Percentiles rank a stretch among this genome's conserved stretches.
phyloP scores from a whole-genome alignment of 2,797 vertebrate genomes.

The Ctenochaetus hawaiiensis region DNA sequence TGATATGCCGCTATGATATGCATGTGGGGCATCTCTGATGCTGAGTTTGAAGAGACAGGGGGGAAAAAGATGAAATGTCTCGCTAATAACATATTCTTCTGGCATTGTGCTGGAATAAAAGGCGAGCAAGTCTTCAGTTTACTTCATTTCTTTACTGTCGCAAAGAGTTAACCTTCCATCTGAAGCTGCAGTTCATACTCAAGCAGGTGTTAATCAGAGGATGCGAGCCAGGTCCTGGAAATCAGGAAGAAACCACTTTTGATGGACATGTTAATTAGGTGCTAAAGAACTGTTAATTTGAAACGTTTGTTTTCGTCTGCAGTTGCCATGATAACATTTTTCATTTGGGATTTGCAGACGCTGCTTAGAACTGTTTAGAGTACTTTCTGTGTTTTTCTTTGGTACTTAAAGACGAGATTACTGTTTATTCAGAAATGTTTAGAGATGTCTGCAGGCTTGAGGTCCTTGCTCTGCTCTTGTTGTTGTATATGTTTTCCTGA shows the following conservation, averaged over 20 bases:
- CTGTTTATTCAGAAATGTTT: too few species aligned
- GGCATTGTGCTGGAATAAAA: slow-evolving; percentile 24
- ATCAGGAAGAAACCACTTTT: neutral
- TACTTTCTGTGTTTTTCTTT: neutral
- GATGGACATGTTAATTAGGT: slow-evolving; percentile 9
- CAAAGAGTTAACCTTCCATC: slow-evolving; percentile 22
- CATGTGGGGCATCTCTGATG: slow-evolving; percentile 43
- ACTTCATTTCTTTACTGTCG: slow-evolving; percentile 25
- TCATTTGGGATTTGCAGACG: neutral
- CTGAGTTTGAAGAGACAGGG: slow-evolving; percentile 48
- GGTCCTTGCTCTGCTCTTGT: too few species aligned
- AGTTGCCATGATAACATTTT: neutral
- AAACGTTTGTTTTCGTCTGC: too few species aligned
- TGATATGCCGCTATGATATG: slow-evolving; percentile 66
- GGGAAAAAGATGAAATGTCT: slow-evolving; percentile 59
- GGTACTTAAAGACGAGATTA: neutral
- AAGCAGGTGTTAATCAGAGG: slow-evolving; percentile 17
- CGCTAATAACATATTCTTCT: slow-evolving; percentile 49
- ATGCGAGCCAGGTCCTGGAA: slow-evolving; percentile 8
- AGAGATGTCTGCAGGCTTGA: too few species aligned
- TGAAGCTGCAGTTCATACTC: slow-evolving; percentile 26
- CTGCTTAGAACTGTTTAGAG: neutral
- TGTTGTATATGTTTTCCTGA: too few species aligned
- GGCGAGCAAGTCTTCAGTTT: slow-evolving; percentile 20
- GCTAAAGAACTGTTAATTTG: neutral